Conservation (phyloP, 2,797 vertebrate species). For the Hemibagrus guttatus region DNA sequence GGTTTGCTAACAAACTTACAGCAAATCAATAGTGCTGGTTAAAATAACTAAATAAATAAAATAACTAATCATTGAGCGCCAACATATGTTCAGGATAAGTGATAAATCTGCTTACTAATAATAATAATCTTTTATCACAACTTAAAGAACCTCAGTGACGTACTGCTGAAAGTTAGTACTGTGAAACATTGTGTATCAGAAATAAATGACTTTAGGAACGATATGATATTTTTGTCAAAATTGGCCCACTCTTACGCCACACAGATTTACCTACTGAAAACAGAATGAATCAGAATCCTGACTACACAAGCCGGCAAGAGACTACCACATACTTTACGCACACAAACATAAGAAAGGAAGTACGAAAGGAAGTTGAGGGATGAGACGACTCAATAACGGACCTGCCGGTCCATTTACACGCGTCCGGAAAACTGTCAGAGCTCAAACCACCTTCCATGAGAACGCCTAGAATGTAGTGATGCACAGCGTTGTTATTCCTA, state of each 20-base stretch:
- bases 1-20: too few relatives aligned
- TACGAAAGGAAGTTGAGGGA: background rate
- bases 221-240: background rate
- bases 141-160: too few relatives aligned
- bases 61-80: too few relatives aligned
- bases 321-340: background rate
- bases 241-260: fast-evolving
- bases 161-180: background rate
- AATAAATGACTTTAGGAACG: background rate
- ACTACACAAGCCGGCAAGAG: background rate
- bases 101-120: background rate
- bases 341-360: background rate
- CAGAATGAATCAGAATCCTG: background rate
- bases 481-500: constrained; percentile 24
- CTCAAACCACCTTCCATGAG: constrained; percentile 38
- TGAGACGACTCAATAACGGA: too few relatives aligned
- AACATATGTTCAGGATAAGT: too few relatives aligned
- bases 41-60: too few relatives aligned
- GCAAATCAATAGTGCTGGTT: too few relatives aligned
- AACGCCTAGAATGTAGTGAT: constrained; percentile 49
- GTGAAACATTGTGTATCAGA: background rate
- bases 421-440: background rate
- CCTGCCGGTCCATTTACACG: background rate
- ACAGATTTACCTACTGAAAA: background rate
- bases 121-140: background rate